Percentiles rank a stretch among this genome's conserved stretches.
Evolutionary conservation across 2,888 invertebrate genomes (phyloP).

Genomic region (Hypercompe scribonia): DNA sequence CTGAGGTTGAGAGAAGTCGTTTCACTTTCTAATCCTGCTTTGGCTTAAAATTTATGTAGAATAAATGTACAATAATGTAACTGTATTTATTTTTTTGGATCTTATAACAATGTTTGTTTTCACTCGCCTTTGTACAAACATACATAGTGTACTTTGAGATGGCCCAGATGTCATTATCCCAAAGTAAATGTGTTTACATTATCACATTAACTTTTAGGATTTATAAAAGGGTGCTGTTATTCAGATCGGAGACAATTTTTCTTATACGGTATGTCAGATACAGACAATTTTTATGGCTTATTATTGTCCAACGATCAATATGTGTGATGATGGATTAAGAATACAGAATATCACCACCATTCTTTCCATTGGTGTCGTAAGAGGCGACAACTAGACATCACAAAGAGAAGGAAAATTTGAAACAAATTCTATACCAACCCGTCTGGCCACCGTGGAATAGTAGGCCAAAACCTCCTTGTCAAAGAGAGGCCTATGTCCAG

Average conservation of each 20-base stretch:
- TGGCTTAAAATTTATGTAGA: neutral
- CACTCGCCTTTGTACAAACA: neutral
- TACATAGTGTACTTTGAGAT: neutral
- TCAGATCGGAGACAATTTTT: neutral
- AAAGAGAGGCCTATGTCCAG: too few species aligned
- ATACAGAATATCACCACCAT: too few species aligned
- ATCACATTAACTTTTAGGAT: neutral
- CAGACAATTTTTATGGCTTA: too few species aligned
- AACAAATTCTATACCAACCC: too few species aligned
- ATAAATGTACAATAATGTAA: neutral
- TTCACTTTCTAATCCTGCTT: neutral
- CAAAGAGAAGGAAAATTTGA: too few species aligned
- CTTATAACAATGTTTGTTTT: neutral
- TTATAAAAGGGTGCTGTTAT: neutral
- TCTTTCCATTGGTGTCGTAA: too few species aligned
- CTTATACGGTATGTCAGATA: neutral
- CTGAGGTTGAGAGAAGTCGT: neutral
- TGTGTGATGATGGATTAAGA: too few species aligned
- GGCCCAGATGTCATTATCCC: neutral
- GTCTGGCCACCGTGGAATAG: too few species aligned
- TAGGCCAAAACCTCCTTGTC: too few species aligned
- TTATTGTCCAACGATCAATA: too few species aligned
- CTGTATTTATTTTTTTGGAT: neutral
- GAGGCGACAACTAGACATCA: too few species aligned
- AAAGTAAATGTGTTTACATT: neutral